Percentiles rank a stretch among this genome's conserved stretches.
These are phyloP conservation scores for Drosophila anomalata DNA, from an alignment of 2,888 invertebrate genomes.

Conservation along the genomic window DNA sequence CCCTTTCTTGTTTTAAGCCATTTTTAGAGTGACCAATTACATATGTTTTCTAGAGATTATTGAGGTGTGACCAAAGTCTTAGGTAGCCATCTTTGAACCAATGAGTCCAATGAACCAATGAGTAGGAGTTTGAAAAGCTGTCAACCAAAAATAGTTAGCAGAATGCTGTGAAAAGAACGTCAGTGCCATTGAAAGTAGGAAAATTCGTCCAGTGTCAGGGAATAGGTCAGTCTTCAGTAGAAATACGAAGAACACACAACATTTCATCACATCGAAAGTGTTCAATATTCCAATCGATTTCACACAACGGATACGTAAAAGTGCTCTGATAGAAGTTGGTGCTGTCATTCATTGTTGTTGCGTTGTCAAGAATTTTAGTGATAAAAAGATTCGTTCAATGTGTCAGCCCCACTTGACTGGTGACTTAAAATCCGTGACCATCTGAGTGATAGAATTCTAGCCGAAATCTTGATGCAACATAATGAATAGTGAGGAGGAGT, in stretches of 20 bases:
- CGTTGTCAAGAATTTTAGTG: constrained; percentile 7
- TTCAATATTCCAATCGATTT: constrained; percentile 15
- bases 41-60: too few species aligned
- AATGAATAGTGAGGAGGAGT: constrained; percentile 69
- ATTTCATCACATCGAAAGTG: constrained; percentile 41
- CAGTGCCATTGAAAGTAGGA: constrained; percentile 13
- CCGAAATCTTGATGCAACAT: constrained; percentile 8
- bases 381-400: constrained; percentile 33
- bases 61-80: not conserved
- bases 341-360: constrained; percentile 15
- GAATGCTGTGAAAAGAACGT: constrained; percentile 8
- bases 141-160: not conserved
- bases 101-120: too few species aligned
- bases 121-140: not conserved
- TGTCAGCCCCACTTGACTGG: constrained; percentile 14
- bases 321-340: constrained; percentile 9
- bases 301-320: not conserved
- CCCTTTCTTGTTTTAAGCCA: too few species aligned
- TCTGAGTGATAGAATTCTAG: not conserved
- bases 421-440: not conserved
- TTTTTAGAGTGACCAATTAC: too few species aligned
- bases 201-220: constrained; percentile 24
- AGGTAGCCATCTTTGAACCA: too few species aligned
- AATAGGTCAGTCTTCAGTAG: constrained; percentile 59
- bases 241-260: constrained; percentile 55